phyloP scores from a whole-genome alignment of 2,888 invertebrate genomes.

The Andrena trimmerana region DNA sequence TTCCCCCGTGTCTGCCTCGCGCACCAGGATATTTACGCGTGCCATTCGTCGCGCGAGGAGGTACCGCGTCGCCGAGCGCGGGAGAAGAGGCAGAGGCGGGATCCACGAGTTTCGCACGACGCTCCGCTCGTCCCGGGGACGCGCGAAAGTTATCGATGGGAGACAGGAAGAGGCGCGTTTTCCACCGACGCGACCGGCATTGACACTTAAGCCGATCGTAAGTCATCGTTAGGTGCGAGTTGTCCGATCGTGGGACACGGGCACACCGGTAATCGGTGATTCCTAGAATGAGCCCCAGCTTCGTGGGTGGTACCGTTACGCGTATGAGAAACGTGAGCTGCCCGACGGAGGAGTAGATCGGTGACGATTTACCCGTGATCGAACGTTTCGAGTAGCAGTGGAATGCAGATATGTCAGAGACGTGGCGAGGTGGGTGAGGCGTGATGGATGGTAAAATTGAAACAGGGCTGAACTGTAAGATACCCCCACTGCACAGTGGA shows the following conservation, averaged over 20 bases:
- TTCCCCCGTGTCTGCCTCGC: conserved; percentile 2
- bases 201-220: conserved; percentile 65
- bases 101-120: not conserved
- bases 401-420: not conserved
- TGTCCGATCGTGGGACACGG: conserved; percentile 31
- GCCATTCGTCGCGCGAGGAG: conserved; percentile 24
- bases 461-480: too few species aligned
- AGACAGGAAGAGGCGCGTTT: conserved; percentile 50
- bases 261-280: conserved; percentile 50
- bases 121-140: not conserved
- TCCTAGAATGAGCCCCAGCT: conserved; percentile 12
- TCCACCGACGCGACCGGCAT: conserved; percentile 55
- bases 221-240: conserved; percentile 66
- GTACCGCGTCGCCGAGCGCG: not conserved
- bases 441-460: too few species aligned
- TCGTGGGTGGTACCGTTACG: conserved; percentile 50
- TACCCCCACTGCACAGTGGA: too few species aligned
- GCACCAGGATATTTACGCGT: conserved; percentile 67
- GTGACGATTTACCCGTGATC: not conserved
- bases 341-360: not conserved
- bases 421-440: not conserved
- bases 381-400: not conserved
- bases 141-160: conserved; percentile 39
- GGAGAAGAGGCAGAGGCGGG: not conserved
- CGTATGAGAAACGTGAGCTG: not conserved